Base-by-base conservation (phyloP, 1,140 invertebrate species). In the Zaprionus davidi region DNA sequence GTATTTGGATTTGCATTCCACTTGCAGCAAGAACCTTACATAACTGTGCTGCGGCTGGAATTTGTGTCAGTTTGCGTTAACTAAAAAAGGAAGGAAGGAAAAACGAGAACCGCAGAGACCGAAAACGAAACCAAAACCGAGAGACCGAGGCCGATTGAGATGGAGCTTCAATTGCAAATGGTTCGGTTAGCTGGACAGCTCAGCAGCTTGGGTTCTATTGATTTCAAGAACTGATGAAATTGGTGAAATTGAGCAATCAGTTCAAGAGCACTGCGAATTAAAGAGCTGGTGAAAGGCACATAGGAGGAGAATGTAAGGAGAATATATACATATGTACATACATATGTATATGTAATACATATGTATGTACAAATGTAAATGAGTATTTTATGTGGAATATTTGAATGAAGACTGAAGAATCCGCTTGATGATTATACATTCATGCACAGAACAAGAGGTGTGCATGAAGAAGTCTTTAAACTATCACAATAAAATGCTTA, bases 1-100 rank as follows among this genome's bases (percentile, higher is more conserved):
- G 46, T 51, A 51, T 13, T 51, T 24, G 46, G 20, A 51, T 51
- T 51, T 51, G 20, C 46, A 51, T 51, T 51, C 24, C 20, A 5
- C 12, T 4, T 11, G 20, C 46, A 11, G 20, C n/a, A 51, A 24
- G 20, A 22, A 9, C 2, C 46, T 51, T 51, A 24, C 46, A 51
- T 51, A 51, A 51, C 17, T 22, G 9, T 9, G 9, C 20, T 22
- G 17, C 46, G 2, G 20, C 9, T 13, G 12, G 20, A 51, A 51
- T n/a, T 17, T n/a, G 41, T 46, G 41, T 17, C 41, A 46, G 41
- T n/a, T 41, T 34, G 31, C 31, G 31, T 34, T 34, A 11, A 34
- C 9, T 34, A 9, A 34, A 15, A 51, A 51, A 51, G 20, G 46
- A 12, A 13, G 46, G 20, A n/a, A 51, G 20, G 46, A 22, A 51